Evolutionary conservation across 1,140 invertebrate species (phyloP).

Genomic region (Venustaconcha ellipsiformis): DNA sequence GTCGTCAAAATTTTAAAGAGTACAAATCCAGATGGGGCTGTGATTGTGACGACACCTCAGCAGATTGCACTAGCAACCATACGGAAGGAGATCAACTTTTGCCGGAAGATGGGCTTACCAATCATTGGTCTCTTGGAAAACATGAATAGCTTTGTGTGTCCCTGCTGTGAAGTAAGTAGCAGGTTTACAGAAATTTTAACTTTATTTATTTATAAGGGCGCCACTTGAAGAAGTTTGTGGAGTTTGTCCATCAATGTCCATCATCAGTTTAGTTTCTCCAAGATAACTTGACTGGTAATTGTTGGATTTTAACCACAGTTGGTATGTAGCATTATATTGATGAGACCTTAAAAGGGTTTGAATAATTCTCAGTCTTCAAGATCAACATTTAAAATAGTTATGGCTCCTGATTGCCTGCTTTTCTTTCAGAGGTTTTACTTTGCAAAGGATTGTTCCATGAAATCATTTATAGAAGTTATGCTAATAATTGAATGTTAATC

Average conservation of each 20-base stretch:
- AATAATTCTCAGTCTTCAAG: conserved; percentile 72
- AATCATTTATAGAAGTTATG: neutral
- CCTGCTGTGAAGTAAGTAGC: conserved; percentile 75
- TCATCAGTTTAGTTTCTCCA: neutral
- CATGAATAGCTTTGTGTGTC: conserved; percentile 93
- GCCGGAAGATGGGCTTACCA: conserved; percentile 86
- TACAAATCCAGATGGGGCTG: conserved; percentile 72
- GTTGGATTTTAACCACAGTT: too few relatives aligned
- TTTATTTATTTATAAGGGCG: too few relatives aligned
- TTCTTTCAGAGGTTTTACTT: conserved; percentile 62
- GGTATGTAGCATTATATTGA: too few relatives aligned
- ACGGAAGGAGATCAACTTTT: conserved; percentile 91
- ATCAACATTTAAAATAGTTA: conserved; percentile 74
- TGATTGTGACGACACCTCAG: conserved; percentile 91
- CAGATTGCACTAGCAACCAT: conserved; percentile 83
- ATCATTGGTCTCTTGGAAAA: conserved; percentile 92
- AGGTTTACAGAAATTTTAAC: neutral
- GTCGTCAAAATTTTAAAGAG: conserved; percentile 87
- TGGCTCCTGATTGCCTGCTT: conserved; percentile 65
- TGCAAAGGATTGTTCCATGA: neutral
- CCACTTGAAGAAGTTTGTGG: neutral
- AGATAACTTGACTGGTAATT: too few relatives aligned
- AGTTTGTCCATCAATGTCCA: neutral
- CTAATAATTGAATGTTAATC: neutral
- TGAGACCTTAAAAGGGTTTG: neutral